phyloP scores from a whole-genome alignment of 2,888 invertebrate species.

The Meiosimyza platycephala region DNA sequence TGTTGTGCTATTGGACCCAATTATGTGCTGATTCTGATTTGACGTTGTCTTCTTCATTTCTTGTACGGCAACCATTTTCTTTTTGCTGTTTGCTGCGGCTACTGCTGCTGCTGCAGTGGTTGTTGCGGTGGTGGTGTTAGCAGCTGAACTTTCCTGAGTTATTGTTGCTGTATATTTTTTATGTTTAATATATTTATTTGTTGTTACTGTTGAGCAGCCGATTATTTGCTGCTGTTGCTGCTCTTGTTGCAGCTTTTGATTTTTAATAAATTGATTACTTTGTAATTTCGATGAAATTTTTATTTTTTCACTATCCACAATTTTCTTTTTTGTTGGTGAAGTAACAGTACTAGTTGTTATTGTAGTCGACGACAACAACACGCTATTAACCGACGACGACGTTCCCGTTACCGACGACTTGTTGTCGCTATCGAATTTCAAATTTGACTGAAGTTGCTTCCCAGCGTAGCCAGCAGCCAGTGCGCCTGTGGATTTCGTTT shows the following conservation, averaged over 20 bases:
- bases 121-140: conserved; percentile 46
- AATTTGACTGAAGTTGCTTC: conserved; percentile 57
- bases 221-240: conserved; percentile 20
- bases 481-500: conserved; percentile 47
- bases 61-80: conserved; percentile 70
- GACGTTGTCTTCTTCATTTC: conserved; percentile 62
- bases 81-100: conserved; percentile 52
- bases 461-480: conserved; percentile 47
- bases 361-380: background rate
- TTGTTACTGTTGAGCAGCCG: conserved; percentile 24
- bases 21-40: conserved; percentile 43
- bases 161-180: conserved; percentile 40
- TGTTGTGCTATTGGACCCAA: conserved; percentile 42
- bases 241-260: conserved; percentile 53
- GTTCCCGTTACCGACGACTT: conserved; percentile 45
- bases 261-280: conserved; percentile 61
- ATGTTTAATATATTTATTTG: conserved; percentile 42
- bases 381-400: background rate
- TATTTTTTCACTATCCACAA: conserved; percentile 36
- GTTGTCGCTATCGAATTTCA: conserved; percentile 64
- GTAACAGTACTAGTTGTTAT: conserved; percentile 15
- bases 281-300: conserved; percentile 63
- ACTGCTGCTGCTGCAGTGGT: conserved; percentile 30
- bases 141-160: conserved; percentile 47
- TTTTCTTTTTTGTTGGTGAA: conserved; percentile 35